Conservation (phyloP, 2,113 vertebrate genomes). For the Irena cyanogastra region DNA sequence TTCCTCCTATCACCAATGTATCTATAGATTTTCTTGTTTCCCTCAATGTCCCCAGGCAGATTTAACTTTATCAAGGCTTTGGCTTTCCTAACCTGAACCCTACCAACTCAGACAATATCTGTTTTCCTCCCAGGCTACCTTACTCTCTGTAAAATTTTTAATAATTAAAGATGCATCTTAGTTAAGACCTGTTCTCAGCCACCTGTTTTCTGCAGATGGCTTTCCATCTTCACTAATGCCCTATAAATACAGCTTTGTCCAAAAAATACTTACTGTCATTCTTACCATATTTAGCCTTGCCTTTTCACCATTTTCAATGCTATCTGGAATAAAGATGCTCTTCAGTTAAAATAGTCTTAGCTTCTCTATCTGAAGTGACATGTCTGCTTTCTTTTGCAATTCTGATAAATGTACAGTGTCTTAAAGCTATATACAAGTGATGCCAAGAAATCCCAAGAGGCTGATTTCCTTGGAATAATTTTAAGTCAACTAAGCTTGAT, state of each 20-base stretch:
- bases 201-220: neutral
- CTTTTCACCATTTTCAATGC: neutral
- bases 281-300: neutral
- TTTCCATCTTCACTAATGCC: neutral
- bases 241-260: neutral
- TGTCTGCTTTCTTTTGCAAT: neutral
- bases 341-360: neutral
- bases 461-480: conserved; percentile 49
- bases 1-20: neutral
- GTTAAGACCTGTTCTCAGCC: neutral
- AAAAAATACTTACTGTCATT: neutral
- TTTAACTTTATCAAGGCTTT: neutral
- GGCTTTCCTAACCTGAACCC: neutral
- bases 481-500: conserved; percentile 35
- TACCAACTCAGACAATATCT: neutral
- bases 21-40: neutral
- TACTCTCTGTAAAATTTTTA: neutral
- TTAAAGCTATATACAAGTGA: conserved; percentile 26
- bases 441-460: conserved; percentile 43
- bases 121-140: neutral
- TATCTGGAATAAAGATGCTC: conserved; percentile 27
- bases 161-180: neutral
- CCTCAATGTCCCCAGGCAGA: neutral
- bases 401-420: conserved; percentile 43
- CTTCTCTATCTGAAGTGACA: conserved; percentile 13